Evolutionary conservation across 2,888 invertebrate genomes (phyloP).

Genomic region (Drosophila quinaria): DNA sequence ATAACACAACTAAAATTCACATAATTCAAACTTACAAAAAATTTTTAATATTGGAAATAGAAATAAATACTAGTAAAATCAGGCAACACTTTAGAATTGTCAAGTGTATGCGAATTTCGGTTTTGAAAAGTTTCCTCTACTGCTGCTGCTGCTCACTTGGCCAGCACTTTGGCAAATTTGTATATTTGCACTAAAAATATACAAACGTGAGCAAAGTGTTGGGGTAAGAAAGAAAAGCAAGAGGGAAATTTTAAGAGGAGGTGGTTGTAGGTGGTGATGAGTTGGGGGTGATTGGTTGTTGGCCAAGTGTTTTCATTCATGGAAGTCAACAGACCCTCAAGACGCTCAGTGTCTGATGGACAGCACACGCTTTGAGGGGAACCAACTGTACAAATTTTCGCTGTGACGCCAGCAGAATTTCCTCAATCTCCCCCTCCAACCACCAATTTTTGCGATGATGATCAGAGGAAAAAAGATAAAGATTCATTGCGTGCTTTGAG

Average conservation of each 20-base stretch:
- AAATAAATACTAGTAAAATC: background rate
- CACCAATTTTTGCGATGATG: background rate
- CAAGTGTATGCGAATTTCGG: constrained; percentile 38
- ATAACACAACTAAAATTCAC: background rate
- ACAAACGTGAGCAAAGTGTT: constrained; percentile 40
- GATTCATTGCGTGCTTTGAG: constrained; percentile 45
- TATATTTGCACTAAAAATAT: constrained; percentile 73
- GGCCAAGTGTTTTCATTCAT: constrained; percentile 79
- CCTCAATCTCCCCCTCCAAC: background rate
- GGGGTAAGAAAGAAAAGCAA: background rate
- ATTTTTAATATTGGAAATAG: background rate
- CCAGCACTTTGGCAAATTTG: constrained; percentile 67
- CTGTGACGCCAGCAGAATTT: constrained; percentile 41
- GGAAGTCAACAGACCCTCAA: constrained; percentile 72
- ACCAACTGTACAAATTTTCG: constrained; percentile 12
- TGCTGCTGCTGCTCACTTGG: constrained; percentile 32
- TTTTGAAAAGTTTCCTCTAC: constrained; percentile 10
- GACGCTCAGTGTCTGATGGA: constrained; percentile 30
- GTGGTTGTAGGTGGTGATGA: constrained; percentile 14
- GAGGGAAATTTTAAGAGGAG: background rate
- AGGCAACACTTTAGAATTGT: background rate
- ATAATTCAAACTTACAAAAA: background rate
- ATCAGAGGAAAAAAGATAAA: constrained; percentile 25
- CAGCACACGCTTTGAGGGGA: constrained; percentile 24
- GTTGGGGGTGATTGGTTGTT: constrained; percentile 32